Evolutionary conservation across 2,797 vertebrate genomes (phyloP).

Genomic region (Chelidonichthys spinosus): DNA sequence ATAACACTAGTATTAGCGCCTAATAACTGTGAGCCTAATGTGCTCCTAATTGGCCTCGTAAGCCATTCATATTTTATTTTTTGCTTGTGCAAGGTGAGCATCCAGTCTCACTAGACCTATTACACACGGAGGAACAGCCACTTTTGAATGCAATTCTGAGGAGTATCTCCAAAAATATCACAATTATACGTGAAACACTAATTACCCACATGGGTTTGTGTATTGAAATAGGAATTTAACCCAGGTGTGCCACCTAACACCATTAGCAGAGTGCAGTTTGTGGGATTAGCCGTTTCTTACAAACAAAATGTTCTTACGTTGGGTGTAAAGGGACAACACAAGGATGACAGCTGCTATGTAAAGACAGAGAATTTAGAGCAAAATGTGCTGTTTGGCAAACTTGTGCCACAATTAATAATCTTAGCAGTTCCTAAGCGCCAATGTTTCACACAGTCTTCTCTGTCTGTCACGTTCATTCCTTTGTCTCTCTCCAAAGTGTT

Average conservation of each 20-base stretch:
- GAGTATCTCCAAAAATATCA: conserved; percentile 15
- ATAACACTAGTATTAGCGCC: conserved; percentile 40
- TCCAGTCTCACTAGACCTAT: conserved; percentile 41
- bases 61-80: conserved; percentile 61
- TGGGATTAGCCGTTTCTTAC: not conserved
- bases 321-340: not conserved
- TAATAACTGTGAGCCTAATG: conserved; percentile 58
- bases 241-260: not conserved
- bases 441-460: not conserved
- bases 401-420: not conserved
- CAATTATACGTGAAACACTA: conserved; percentile 3
- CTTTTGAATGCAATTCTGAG: conserved; percentile 17
- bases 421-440: not conserved
- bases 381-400: not conserved
- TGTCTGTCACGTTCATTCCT: not conserved
- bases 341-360: not conserved
- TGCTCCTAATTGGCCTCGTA: conserved; percentile 61
- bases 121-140: conserved; percentile 20
- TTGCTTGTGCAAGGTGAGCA: conserved; percentile 54
- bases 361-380: not conserved
- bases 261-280: not conserved
- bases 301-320: not conserved
- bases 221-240: conserved; percentile 12
- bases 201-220: not conserved
- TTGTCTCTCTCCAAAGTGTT: not conserved